phyloP scores from a whole-genome alignment of 2,797 vertebrate genomes.

The Alfaro cultratus region DNA sequence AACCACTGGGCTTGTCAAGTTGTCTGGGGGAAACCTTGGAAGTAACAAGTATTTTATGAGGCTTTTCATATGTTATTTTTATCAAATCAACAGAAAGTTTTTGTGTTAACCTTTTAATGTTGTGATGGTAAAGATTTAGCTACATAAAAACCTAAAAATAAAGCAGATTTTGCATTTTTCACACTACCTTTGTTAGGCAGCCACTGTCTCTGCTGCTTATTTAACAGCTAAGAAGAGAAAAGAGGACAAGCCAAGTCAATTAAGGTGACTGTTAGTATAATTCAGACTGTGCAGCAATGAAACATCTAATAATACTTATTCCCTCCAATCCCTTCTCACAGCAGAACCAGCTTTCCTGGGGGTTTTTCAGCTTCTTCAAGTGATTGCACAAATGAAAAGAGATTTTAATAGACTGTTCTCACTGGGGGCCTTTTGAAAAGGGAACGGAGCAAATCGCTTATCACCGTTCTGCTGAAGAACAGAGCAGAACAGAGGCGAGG shows the following conservation, averaged over 20 bases:
- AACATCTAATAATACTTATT: conserved; percentile 69
- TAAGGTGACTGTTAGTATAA: conserved; percentile 66
- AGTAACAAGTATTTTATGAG: not conserved
- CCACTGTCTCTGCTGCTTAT: conserved; percentile 18
- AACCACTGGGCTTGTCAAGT: no score
- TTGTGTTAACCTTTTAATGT: not conserved
- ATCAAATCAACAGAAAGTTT: not conserved
- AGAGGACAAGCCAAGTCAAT: conserved; percentile 58
- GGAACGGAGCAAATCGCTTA: conserved; percentile 51
- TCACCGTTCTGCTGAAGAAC: conserved; percentile 30
- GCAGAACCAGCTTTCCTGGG: conserved; percentile 62
- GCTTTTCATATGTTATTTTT: not conserved
- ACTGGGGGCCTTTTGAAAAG: conserved; percentile 61
- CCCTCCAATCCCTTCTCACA: conserved; percentile 52
- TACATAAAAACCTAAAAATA: not conserved
- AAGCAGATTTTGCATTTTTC: conserved; percentile 13
- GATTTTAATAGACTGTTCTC: conserved; percentile 69
- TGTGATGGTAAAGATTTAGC: not conserved
- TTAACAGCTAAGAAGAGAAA: conserved; percentile 34
- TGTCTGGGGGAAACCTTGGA: no score
- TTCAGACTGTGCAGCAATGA: conserved; percentile 58
- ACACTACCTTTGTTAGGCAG: conserved; percentile 6
- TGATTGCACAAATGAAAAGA: conserved; percentile 72
- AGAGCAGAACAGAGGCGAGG: conserved; percentile 20
- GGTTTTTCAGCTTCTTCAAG: conserved; percentile 59